Conservation (phyloP, 2,113 vertebrate species). For the Ciconia boyciana region DNA sequence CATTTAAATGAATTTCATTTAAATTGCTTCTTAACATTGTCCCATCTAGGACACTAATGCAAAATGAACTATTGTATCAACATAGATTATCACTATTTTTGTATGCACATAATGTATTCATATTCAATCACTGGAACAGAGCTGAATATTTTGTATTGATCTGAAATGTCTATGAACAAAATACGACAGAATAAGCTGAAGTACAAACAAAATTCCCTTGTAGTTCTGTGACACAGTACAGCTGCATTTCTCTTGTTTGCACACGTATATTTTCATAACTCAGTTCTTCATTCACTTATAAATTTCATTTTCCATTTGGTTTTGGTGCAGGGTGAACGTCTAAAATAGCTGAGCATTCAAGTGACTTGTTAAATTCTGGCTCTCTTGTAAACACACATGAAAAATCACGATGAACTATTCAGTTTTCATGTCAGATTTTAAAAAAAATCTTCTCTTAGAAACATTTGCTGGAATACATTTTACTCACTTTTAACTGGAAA, state of each 20-base stretch:
- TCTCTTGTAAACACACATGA: neutral
- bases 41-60: conserved; percentile 99
- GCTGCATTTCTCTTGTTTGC: conserved; percentile 41
- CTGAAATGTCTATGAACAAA: conserved; percentile 77
- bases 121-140: conserved; percentile 81
- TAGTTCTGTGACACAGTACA: conserved; percentile 36
- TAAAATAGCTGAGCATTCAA: neutral
- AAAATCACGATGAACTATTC: neutral
- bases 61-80: conserved; percentile 99
- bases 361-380: neutral
- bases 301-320: neutral
- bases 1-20: conserved; percentile 99
- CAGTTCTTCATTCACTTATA: neutral
- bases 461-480: neutral
- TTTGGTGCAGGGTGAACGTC: neutral
- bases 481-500: conserved; percentile 8
- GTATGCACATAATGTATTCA: conserved; percentile 80
- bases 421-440: neutral
- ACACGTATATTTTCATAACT: neutral
- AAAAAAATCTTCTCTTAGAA: neutral
- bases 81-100: conserved; percentile 86
- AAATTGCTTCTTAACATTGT: conserved; percentile 99
- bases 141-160: conserved; percentile 80
- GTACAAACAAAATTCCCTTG: conserved; percentile 57
- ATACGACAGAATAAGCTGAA: conserved; percentile 58